A percentile compares a stretch with the other conserved stretches of the same genome.
phyloP scores from a whole-genome alignment of 64 coral and sea anemone species.

The Dendronephthya gigantea region DNA sequence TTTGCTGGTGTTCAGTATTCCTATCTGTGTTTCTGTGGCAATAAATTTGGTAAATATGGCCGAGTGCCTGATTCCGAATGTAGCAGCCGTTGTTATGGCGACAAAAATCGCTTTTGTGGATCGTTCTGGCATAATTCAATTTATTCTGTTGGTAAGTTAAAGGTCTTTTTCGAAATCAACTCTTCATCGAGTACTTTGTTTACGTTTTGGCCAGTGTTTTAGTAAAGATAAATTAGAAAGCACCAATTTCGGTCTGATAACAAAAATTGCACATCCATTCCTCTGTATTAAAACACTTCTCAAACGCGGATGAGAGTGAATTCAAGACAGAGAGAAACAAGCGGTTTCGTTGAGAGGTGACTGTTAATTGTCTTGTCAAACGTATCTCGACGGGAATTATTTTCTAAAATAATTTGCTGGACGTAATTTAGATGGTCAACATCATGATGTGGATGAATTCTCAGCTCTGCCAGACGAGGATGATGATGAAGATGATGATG shows the following conservation, averaged over 20 bases:
- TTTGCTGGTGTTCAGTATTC: conserved; percentile 83
- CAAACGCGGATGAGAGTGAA: too few relatives aligned
- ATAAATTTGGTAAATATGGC: conserved; percentile 68
- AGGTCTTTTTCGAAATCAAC: too few relatives aligned
- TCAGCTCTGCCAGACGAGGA: conserved; percentile 29
- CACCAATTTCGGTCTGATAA: too few relatives aligned
- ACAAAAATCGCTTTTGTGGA: conserved; percentile 63
- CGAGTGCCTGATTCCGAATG: conserved; percentile 49
- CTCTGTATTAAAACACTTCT: too few relatives aligned
- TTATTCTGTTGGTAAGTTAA: conserved; percentile 41
- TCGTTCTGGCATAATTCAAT: conserved; percentile 92
- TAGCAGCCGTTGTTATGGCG: conserved; percentile 72
- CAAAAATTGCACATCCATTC: too few relatives aligned
- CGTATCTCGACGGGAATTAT: too few relatives aligned
- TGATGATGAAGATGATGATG: conserved; percentile 29
- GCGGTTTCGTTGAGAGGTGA: too few relatives aligned
- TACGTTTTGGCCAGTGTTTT: too few relatives aligned
- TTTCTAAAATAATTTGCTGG: not conserved
- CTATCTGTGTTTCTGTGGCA: conserved; percentile 87
- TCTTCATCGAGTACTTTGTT: too few relatives aligned
- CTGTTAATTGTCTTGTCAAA: too few relatives aligned
- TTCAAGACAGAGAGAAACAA: too few relatives aligned
- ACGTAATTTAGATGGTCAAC: conserved; percentile 41
- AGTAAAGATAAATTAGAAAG: too few relatives aligned
- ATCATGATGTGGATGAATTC: conserved; percentile 42